Percentiles rank a stretch among this genome's conserved stretches.
Evolutionary conservation across 1,140 invertebrate species (phyloP).

Genomic region (Brachionus sp.): DNA sequence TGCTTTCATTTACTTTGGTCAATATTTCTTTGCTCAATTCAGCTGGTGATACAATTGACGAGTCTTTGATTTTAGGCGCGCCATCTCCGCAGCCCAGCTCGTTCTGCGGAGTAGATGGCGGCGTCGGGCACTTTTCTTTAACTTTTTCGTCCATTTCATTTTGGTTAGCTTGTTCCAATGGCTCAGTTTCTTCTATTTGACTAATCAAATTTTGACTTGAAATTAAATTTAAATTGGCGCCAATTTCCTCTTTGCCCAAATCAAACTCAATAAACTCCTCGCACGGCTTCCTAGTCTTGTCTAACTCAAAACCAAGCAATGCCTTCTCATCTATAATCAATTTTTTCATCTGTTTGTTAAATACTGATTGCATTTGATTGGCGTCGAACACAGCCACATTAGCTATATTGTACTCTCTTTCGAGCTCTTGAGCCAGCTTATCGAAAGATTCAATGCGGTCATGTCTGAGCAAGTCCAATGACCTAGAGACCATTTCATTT

Average conservation of each 20-base stretch:
- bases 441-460: slow-evolving; percentile 29
- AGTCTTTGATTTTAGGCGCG: neutral
- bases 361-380: neutral
- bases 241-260: neutral
- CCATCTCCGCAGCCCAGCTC: neutral
- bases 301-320: neutral
- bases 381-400: neutral
- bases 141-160: neutral
- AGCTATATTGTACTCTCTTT: neutral
- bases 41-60: neutral
- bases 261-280: slow-evolving; percentile 26
- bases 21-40: neutral
- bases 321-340: neutral
- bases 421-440: neutral
- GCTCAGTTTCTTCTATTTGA: neutral
- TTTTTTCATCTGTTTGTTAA: neutral
- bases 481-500: neutral
- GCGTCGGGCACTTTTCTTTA: neutral
- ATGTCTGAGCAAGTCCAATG: slow-evolving; percentile 4
- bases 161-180: neutral
- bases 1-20: neutral
- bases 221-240: slow-evolving; percentile 6
- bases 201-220: neutral
- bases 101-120: slow-evolving; percentile 20
- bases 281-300: neutral